Evolutionary conservation across 1,140 invertebrate genomes (phyloP).

Genomic region (Camponotus vicinus): DNA sequence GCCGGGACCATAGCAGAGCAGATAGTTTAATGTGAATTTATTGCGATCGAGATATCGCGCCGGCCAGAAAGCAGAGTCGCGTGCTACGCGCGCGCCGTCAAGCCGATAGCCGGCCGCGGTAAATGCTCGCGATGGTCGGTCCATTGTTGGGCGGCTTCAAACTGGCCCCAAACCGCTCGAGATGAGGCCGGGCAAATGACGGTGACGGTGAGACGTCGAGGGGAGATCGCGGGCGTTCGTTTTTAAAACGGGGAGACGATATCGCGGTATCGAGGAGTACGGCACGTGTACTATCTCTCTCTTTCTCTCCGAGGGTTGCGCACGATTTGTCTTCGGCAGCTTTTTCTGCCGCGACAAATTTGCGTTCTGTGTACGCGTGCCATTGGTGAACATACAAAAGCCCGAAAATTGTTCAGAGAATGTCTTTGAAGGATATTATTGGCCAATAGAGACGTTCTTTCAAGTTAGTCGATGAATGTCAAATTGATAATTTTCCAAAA

Average conservation of each 20-base stretch:
- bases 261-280: slow-evolving; percentile 57
- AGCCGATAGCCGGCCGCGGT: slow-evolving; percentile 76
- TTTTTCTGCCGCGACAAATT: slow-evolving; percentile 53
- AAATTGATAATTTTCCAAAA: slow-evolving; percentile 4
- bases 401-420: not conserved
- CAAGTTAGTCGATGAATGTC: slow-evolving; percentile 9
- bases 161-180: slow-evolving; percentile 64
- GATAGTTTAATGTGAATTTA: slow-evolving; percentile 87
- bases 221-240: slow-evolving; percentile 23
- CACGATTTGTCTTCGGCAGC: slow-evolving; percentile 43
- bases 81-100: slow-evolving; percentile 79
- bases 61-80: slow-evolving; percentile 82
- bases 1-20: slow-evolving; percentile 75
- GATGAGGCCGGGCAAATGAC: not conserved
- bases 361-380: not conserved
- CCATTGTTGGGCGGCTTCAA: slow-evolving; percentile 66
- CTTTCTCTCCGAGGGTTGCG: not conserved
- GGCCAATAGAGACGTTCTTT: not conserved
- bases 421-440: not conserved
- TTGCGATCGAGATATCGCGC: slow-evolving; percentile 84
- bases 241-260: slow-evolving; percentile 70
- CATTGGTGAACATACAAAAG: not conserved
- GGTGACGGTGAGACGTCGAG: slow-evolving; percentile 37
- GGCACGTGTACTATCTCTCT: slow-evolving; percentile 59
- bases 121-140: slow-evolving; percentile 41